A percentile compares a stretch with the other conserved stretches of the same genome.
phyloP scores from a whole-genome alignment of 2,888 invertebrate genomes.

The Sacculina carcini region DNA sequence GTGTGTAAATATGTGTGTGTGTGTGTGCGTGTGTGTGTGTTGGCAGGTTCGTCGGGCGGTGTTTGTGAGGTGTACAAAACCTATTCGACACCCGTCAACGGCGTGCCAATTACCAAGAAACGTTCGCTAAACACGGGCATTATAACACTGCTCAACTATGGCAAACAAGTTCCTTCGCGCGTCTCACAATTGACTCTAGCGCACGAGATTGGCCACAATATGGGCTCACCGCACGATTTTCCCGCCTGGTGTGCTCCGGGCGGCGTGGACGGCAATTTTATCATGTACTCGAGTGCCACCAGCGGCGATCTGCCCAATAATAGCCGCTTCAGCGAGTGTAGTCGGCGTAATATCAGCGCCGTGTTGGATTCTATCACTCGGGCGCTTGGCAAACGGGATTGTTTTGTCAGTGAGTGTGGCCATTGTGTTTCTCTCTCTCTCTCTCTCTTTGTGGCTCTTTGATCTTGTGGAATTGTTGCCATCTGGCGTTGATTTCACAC shows the following conservation, averaged over 20 bases:
- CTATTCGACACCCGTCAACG: conserved; percentile 82
- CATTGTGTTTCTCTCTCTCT: too few relatives aligned
- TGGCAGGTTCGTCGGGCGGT: conserved; percentile 74
- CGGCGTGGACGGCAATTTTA: conserved; percentile 82
- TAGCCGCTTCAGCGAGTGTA: conserved; percentile 84
- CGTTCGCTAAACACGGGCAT: conserved; percentile 92
- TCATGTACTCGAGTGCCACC: conserved; percentile 98
- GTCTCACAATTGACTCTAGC: conserved; percentile 92
- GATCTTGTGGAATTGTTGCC: too few relatives aligned
- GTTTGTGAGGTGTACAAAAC: conserved; percentile 95
- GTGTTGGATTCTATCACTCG: conserved; percentile 74
- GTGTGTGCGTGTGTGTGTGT: background rate
- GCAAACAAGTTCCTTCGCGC: conserved; percentile 82
- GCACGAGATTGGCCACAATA: conserved; percentile 93
- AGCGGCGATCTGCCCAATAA: conserved; percentile 94
- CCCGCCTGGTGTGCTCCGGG: conserved; percentile 14
- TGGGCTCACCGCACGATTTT: conserved; percentile 48
- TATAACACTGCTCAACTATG: conserved; percentile 96
- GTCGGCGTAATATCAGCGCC: conserved; percentile 75
- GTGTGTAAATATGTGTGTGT: background rate
- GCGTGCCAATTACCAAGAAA: conserved; percentile 76
- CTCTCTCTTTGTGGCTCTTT: too few relatives aligned
- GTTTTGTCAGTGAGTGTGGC: conserved; percentile 38
- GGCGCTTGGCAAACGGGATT: conserved; percentile 74
- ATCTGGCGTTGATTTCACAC: too few relatives aligned